Conservation (phyloP, 1,140 invertebrate species). For the Bombus impatiens region DNA sequence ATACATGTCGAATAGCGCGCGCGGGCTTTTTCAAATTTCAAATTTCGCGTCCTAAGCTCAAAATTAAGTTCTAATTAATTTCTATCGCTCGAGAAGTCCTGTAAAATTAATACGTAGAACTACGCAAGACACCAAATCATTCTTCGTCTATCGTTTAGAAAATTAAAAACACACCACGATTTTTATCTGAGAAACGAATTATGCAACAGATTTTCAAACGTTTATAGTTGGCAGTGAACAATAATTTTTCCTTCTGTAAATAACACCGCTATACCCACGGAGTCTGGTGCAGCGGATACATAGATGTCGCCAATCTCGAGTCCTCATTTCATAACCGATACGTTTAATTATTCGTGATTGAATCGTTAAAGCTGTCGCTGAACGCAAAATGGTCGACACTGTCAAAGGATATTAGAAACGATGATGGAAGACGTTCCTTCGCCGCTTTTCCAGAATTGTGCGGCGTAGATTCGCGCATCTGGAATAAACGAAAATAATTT, state of each 20-base stretch:
- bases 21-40: no score
- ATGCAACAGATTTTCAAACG: no score
- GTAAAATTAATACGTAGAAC: no score
- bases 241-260: conserved; percentile 22
- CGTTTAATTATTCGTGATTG: not conserved
- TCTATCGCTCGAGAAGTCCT: no score
- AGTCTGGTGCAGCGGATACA: not conserved
- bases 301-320: not conserved
- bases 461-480: conserved; percentile 11
- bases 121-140: no score
- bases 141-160: no score
- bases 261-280: not conserved
- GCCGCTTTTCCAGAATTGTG: conserved; percentile 9
- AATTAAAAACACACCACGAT: no score
- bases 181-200: no score
- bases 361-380: not conserved
- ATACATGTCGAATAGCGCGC: no score
- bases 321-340: not conserved
- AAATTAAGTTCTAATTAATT: no score
- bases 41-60: no score
- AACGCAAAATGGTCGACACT: not conserved
- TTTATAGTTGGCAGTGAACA: conserved; percentile 14
- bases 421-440: not conserved
- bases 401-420: not conserved
- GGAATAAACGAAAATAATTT: conserved; percentile 43